Conservation (phyloP, 2,888 invertebrate species). For the Erebia ligea region DNA sequence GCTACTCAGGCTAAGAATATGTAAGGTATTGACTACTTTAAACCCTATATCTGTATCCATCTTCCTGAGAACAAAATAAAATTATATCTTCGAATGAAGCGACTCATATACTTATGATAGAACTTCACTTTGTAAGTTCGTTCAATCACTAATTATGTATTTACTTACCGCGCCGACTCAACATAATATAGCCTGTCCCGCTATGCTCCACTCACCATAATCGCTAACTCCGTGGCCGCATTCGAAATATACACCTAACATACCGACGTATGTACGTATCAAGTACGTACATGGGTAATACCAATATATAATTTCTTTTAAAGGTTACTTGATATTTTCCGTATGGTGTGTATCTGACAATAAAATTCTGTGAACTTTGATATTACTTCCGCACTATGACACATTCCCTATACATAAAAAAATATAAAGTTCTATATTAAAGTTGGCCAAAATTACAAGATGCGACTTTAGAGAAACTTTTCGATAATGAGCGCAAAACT, state of each 20-base stretch:
- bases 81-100: too few species aligned
- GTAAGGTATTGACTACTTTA: too few species aligned
- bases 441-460: too few species aligned
- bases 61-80: too few species aligned
- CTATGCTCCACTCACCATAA: neutral
- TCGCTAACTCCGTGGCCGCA: neutral
- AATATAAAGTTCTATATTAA: too few species aligned
- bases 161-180: neutral
- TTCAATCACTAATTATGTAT: too few species aligned
- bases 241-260: neutral
- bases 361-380: conserved; percentile 21
- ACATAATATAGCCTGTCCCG: neutral
- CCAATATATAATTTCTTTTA: conserved; percentile 21
- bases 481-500: too few species aligned
- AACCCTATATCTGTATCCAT: too few species aligned
- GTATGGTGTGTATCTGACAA: neutral
- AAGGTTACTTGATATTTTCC: conserved; percentile 20
- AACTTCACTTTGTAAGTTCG: too few species aligned
- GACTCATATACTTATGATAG: too few species aligned
- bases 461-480: too few species aligned
- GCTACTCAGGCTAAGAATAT: too few species aligned
- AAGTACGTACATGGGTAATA: neutral
- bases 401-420: neutral
- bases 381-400: conserved; percentile 6
- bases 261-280: neutral